Conservation (phyloP, 2,113 vertebrate species). For the Pongo pygmaeus region DNA sequence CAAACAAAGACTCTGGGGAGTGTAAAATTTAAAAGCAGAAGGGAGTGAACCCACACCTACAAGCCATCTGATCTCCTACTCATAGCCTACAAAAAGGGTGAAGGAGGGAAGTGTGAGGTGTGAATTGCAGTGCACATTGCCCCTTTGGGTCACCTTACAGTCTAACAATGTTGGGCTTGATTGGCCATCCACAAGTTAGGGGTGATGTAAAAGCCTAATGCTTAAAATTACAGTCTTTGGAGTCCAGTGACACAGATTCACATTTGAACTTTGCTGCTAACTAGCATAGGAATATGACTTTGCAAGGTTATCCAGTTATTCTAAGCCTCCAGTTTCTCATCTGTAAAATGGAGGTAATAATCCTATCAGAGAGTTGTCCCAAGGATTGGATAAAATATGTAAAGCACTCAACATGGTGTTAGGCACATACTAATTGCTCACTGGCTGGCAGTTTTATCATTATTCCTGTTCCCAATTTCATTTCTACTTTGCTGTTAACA, state of each 20-base stretch:
- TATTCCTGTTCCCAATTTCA: conserved; percentile 56
- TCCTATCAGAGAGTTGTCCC: conserved; percentile 24
- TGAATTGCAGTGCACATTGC: rapidly evolving
- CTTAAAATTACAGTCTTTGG: not conserved
- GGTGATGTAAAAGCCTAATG: not conserved
- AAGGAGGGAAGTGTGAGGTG: not conserved
- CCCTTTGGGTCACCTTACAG: not conserved
- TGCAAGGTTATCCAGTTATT: not conserved
- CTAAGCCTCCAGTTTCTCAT: not conserved
- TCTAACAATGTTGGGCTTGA: not conserved
- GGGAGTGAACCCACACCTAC: not conserved
- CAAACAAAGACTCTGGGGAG: not conserved
- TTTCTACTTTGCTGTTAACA: conserved; percentile 52
- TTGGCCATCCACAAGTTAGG: not conserved
- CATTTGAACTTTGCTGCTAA: not conserved
- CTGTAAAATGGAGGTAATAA: conserved; percentile 39
- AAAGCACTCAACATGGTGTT: not conserved
- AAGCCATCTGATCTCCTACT: not conserved
- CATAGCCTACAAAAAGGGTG: not conserved
- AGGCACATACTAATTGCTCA: conserved; percentile 48
- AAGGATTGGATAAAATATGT: conserved; percentile 45
- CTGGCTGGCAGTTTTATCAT: conserved; percentile 38
- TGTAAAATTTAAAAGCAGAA: not conserved
- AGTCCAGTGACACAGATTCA: not conserved
- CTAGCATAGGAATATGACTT: not conserved